These are phyloP conservation scores for Trichomalopsis sarcophagae DNA, from an alignment of 1,140 invertebrate genomes.

Conservation along the genomic window DNA sequence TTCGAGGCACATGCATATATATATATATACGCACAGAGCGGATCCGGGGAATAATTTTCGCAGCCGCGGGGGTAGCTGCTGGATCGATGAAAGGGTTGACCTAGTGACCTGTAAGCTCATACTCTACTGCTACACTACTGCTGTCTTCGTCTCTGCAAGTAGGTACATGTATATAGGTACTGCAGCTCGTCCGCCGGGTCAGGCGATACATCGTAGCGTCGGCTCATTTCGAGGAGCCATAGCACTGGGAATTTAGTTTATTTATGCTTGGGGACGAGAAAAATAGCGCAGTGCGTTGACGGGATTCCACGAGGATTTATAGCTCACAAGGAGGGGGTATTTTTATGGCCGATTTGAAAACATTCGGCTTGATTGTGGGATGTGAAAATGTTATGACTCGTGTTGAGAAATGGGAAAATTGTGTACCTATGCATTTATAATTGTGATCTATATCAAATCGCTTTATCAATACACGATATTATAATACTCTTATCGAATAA, in stretches of 20 bases:
- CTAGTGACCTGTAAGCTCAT: slow-evolving; percentile 41
- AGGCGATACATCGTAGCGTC: neutral
- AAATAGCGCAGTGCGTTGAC: neutral
- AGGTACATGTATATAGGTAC: neutral
- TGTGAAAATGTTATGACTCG: too few relatives aligned
- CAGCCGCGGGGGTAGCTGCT: neutral
- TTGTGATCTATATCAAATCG: too few relatives aligned
- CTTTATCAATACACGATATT: too few relatives aligned
- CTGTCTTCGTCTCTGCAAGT: neutral
- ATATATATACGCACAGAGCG: neutral
- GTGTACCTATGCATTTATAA: too few relatives aligned
- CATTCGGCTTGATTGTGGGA: too few relatives aligned
- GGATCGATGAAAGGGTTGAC: slow-evolving; percentile 50
- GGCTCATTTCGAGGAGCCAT: neutral
- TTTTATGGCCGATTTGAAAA: too few relatives aligned
- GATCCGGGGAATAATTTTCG: slow-evolving; percentile 42
- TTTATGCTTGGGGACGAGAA: neutral
- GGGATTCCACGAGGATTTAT: neutral
- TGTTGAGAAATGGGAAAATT: too few relatives aligned
- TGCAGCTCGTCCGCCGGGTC: neutral
- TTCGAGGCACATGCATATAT: neutral
- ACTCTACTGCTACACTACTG: neutral
- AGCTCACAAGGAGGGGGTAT: too few relatives aligned
- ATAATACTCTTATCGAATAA: too few relatives aligned
- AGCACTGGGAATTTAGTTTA: neutral